Conservation (phyloP, 1,140 invertebrate genomes). For the Formica selysi region DNA sequence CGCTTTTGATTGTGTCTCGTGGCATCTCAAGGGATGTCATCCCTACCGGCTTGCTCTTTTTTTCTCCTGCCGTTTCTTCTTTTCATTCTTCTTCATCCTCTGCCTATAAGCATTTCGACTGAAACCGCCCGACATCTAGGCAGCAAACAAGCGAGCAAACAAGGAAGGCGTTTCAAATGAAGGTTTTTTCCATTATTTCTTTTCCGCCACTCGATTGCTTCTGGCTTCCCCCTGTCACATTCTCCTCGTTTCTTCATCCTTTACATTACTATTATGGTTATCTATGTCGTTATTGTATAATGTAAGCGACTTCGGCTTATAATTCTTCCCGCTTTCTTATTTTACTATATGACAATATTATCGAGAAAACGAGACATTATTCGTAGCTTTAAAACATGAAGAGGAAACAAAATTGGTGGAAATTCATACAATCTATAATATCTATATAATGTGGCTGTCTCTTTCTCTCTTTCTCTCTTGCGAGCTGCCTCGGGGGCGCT, state of each 20-base stretch:
- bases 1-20: conserved; percentile 67
- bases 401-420: conserved; percentile 33
- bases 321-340: conserved; percentile 49
- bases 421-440: conserved; percentile 13
- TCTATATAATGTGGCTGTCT: not conserved
- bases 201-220: conserved; percentile 47
- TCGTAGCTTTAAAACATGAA: conserved; percentile 3
- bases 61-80: not conserved
- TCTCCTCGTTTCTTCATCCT: conserved; percentile 12
- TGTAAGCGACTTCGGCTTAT: conserved; percentile 69
- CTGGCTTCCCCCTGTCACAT: conserved; percentile 1
- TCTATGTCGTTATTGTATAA: conserved; percentile 27
- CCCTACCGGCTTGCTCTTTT: conserved; percentile 38
- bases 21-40: conserved; percentile 69
- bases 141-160: conserved; percentile 48
- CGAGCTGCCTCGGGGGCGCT: not conserved
- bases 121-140: conserved; percentile 44
- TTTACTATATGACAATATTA: conserved; percentile 2
- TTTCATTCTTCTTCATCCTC: conserved; percentile 10
- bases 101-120: conserved; percentile 54
- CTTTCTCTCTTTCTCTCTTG: conserved; percentile 13
- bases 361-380: conserved; percentile 6
- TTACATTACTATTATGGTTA: conserved; percentile 39
- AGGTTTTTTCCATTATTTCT: conserved; percentile 69
- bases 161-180: conserved; percentile 67